Conservation (phyloP, 2,113 vertebrate genomes). For the Gallinago media region DNA sequence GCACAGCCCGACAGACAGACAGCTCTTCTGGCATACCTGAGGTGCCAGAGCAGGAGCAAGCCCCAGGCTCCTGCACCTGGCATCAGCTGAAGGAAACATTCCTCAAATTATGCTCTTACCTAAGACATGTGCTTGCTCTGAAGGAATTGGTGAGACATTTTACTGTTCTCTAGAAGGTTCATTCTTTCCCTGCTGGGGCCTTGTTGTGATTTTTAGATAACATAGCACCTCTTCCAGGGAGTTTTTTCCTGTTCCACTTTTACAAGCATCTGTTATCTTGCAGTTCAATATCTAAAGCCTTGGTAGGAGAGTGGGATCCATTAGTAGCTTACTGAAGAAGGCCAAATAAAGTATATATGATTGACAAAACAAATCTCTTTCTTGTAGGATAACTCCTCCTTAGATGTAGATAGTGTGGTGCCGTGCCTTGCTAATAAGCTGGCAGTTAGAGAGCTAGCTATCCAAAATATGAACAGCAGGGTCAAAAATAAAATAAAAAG, state of each 20-base stretch:
- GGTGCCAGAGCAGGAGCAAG: not conserved
- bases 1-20: not conserved
- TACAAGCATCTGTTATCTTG: not conserved
- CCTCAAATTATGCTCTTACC: not conserved
- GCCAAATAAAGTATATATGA: not conserved
- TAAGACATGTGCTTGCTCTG: not conserved
- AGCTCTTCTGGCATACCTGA: not conserved
- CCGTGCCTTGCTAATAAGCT: not conserved
- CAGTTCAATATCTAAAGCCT: not conserved
- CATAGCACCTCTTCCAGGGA: not conserved
- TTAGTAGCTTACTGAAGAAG: not conserved
- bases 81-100: not conserved
- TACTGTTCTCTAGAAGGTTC: not conserved
- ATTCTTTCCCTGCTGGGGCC: not conserved
- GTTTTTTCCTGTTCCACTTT: not conserved
- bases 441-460: not conserved
- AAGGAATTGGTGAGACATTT: not conserved
- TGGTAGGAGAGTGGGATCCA: not conserved
- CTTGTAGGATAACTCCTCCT: not conserved
- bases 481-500: not conserved
- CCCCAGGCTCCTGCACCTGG: not conserved
- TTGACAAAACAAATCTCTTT: not conserved
- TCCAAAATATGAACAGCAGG: not conserved
- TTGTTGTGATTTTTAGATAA: not conserved
- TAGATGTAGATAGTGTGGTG: not conserved